These are phyloP conservation scores for Ranitomeya variabilis DNA, from an alignment of 2,113 vertebrate species.

Conservation along the genomic window DNA sequence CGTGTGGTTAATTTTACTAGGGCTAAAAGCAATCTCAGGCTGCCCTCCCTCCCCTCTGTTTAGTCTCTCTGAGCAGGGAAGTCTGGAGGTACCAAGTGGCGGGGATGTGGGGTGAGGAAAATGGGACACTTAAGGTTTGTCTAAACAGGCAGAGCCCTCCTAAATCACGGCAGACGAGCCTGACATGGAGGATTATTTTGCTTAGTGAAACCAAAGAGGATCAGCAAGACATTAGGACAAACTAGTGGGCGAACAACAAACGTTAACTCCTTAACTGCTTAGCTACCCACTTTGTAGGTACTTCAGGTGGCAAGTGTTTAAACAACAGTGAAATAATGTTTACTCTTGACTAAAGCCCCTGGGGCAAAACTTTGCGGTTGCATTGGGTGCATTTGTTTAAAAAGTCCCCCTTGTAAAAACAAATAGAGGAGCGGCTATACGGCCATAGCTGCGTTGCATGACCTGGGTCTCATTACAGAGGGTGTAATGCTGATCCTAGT, in stretches of 20 bases:
- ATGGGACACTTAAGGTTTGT: conserved; percentile 40
- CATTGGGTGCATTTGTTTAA: neutral
- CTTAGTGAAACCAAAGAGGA: conserved; percentile 24
- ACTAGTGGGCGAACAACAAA: neutral
- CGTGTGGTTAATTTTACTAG: conserved; percentile 50
- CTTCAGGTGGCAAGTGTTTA: conserved; percentile 27
- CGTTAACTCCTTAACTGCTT: conserved; percentile 30
- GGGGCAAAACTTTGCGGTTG: neutral
- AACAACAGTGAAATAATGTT: conserved; percentile 18
- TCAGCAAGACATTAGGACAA: conserved; percentile 23
- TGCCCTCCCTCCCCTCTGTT: conserved; percentile 42
- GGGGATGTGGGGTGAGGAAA: conserved; percentile 18
- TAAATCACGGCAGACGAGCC: conserved; percentile 21
- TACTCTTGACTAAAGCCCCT: conserved; percentile 13
- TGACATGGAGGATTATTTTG: neutral
- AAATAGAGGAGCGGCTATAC: neutral
- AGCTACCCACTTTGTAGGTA: neutral
- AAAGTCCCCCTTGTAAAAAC: conserved; percentile 5
- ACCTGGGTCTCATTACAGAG: neutral
- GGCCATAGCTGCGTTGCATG: neutral
- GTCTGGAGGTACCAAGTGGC: conserved; percentile 39
- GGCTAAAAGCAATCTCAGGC: conserved; percentile 21
- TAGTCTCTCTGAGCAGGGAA: conserved; percentile 36
- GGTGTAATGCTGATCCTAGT: neutral
- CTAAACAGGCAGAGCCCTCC: conserved; percentile 11